Evolutionary conservation across 2,888 invertebrate species (phyloP).

Genomic region (Tryphoninae sp.): DNA sequence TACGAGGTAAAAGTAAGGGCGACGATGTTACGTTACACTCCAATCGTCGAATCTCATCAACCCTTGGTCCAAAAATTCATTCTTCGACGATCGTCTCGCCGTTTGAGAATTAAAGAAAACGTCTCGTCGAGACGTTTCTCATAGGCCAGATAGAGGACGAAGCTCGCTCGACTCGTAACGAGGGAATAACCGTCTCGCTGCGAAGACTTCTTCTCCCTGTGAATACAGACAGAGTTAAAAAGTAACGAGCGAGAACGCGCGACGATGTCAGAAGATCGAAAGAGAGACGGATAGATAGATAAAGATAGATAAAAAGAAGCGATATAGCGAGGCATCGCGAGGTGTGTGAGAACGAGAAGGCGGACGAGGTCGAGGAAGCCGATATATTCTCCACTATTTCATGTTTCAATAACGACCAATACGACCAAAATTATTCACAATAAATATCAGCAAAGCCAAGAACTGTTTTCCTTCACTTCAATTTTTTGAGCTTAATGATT

Average conservation of each 20-base stretch:
- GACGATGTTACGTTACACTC: background rate
- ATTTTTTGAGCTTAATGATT: background rate
- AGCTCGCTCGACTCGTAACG: constrained; percentile 27
- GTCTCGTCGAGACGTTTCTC: background rate
- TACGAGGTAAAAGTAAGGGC: background rate
- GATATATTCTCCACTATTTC: constrained; percentile 9
- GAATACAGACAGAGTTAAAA: constrained; percentile 34
- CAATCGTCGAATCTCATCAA: background rate
- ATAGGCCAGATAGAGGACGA: constrained; percentile 5
- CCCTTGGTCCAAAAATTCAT: background rate
- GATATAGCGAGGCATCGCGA: constrained; percentile 19
- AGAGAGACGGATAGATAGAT: constrained; percentile 54
- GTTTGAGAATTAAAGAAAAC: too few relatives aligned
- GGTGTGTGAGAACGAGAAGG: constrained; percentile 47
- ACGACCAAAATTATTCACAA: too few relatives aligned
- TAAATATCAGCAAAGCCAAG: too few relatives aligned
- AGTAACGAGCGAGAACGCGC: background rate
- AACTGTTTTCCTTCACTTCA: background rate
- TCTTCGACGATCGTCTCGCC: too few relatives aligned
- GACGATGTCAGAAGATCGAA: constrained; percentile 28
- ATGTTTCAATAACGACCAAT: background rate
- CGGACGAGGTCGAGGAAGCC: constrained; percentile 58
- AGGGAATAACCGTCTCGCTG: constrained; percentile 53
- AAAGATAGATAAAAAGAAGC: constrained; percentile 61
- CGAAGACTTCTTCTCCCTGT: constrained; percentile 34